Conservation (phyloP, 2,797 vertebrate genomes). For the Muscicapa comitata region DNA sequence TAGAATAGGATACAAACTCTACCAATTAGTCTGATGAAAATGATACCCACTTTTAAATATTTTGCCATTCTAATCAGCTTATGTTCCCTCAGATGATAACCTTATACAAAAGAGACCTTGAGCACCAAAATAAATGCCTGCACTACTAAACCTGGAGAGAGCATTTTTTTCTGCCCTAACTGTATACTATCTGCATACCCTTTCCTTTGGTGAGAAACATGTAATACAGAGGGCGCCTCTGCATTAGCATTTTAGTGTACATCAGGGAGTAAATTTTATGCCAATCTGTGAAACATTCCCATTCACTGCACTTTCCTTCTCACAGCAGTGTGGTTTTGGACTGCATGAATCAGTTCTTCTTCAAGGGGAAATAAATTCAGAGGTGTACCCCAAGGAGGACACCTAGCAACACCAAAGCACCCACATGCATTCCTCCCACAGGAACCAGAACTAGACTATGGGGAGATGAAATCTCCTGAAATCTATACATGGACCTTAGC, state of each 20-base stretch:
- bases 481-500: background rate
- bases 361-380: background rate
- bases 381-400: background rate
- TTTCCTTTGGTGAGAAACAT: background rate
- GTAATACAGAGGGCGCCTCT: background rate
- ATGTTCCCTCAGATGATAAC: background rate
- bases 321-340: background rate
- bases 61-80: background rate
- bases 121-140: background rate
- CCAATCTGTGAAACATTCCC: background rate
- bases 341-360: background rate
- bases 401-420: background rate
- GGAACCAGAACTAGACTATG: background rate
- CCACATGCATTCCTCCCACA: accelerated
- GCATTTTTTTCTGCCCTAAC: background rate
- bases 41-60: background rate
- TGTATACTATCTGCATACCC: no score
- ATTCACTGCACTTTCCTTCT: background rate
- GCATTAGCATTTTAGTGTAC: background rate
- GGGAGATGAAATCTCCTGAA: background rate
- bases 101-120: background rate
- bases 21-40: background rate
- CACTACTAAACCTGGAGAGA: background rate
- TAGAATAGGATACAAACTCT: background rate
- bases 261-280: background rate